These are phyloP conservation scores for Linurgus olivaceus DNA, from an alignment of 2,797 vertebrate species.

Conservation along the genomic window DNA sequence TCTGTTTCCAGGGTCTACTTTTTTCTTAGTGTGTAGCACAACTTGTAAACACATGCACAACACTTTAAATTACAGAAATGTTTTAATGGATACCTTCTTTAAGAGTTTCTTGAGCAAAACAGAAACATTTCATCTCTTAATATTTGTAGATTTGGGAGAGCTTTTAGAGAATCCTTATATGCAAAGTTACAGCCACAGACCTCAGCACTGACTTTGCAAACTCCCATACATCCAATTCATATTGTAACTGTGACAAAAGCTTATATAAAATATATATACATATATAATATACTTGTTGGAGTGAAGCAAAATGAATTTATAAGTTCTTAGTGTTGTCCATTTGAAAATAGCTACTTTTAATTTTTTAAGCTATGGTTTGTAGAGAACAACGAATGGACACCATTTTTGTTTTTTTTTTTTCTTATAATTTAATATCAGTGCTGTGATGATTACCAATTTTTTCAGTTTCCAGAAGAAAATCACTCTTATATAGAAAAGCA, in stretches of 20 bases:
- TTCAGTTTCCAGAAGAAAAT: not conserved
- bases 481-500: not conserved
- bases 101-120: not conserved
- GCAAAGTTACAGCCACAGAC: not conserved
- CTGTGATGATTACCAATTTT: not conserved
- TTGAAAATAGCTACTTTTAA: not conserved
- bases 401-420: rapidly evolving
- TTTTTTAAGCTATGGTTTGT: not conserved
- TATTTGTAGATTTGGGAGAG: not conserved
- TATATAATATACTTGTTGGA: not conserved
- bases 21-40: not conserved
- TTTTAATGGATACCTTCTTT: not conserved
- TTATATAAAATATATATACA: not conserved
- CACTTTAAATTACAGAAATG: not conserved
- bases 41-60: not conserved
- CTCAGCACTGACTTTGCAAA: not conserved
- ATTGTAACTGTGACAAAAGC: not conserved
- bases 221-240: not conserved
- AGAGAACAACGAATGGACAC: not conserved
- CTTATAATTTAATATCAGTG: not conserved
- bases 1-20: not conserved
- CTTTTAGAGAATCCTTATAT: not conserved
- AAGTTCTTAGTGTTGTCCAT: not conserved
- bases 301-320: not conserved
- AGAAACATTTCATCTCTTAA: not conserved